Evolutionary conservation across 2,888 invertebrate species (phyloP).

Genomic region (Omphaloscelis lunosa): DNA sequence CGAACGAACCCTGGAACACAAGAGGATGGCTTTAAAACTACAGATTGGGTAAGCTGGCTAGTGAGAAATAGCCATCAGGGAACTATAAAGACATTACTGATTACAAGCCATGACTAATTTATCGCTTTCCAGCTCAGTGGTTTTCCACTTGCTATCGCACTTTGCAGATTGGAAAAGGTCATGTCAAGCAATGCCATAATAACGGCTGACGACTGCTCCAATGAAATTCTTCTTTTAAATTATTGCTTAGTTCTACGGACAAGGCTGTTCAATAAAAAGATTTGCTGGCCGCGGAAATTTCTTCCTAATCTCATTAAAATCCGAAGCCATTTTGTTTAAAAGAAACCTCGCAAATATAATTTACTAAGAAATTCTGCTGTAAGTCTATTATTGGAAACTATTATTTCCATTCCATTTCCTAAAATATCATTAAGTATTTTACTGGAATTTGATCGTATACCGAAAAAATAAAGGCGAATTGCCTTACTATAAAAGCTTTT

Average conservation of each 20-base stretch:
- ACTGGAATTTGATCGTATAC: constrained; percentile 35
- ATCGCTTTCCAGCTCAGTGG: neutral
- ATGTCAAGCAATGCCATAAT: neutral
- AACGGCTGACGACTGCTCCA: neutral
- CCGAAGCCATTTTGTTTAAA: constrained; percentile 46
- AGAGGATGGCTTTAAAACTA: constrained; percentile 13
- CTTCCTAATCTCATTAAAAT: constrained; percentile 47
- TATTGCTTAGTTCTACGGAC: neutral
- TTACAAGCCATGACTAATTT: neutral
- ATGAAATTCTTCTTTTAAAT: neutral
- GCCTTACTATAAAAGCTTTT: constrained; percentile 38
- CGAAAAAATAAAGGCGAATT: constrained; percentile 45
- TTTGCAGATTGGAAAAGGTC: neutral
- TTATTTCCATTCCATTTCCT: constrained; percentile 39
- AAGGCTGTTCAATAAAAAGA: constrained; percentile 31
- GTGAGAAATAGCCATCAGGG: neutral
- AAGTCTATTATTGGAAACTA: constrained; percentile 26
- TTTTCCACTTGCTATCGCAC: neutral
- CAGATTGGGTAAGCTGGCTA: neutral
- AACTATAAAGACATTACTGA: neutral
- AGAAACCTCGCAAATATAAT: constrained; percentile 47
- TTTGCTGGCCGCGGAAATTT: constrained; percentile 33
- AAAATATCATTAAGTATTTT: constrained; percentile 26
- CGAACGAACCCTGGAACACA: constrained; percentile 95
- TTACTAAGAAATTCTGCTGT: constrained; percentile 18